A percentile compares a stretch with the other conserved stretches of the same genome.
Evolutionary conservation across 2,113 vertebrate genomes (phyloP).

Genomic region (Pteruthius melanotis): DNA sequence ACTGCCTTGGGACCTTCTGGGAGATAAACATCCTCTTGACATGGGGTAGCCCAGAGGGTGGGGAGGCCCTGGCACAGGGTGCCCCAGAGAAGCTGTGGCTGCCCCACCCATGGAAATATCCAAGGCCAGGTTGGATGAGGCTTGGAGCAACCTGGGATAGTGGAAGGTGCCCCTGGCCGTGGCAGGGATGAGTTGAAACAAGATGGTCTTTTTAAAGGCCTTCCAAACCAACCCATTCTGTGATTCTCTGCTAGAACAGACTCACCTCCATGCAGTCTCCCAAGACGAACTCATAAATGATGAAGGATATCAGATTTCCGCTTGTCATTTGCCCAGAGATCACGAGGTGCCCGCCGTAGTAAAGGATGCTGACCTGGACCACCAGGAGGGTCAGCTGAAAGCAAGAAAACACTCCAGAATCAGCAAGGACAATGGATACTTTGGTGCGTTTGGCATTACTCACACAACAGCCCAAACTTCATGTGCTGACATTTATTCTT

Average conservation of each 20-base stretch:
- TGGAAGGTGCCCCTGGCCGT: neutral
- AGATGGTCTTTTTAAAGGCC: neutral
- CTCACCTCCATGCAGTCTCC: slow-evolving; percentile 92
- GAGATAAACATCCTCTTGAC: neutral
- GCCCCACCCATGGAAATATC: neutral
- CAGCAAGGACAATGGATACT: neutral
- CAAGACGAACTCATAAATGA: slow-evolving; percentile 91
- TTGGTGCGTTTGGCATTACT: neutral
- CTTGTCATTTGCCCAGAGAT: slow-evolving; percentile 88
- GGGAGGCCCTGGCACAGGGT: neutral
- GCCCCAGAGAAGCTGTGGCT: neutral
- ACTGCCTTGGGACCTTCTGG: neutral
- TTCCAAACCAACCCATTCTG: neutral
- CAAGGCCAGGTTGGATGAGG: neutral
- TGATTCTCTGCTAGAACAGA: neutral
- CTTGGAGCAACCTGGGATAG: neutral
- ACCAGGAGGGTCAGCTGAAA: slow-evolving; percentile 86
- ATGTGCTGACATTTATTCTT: neutral
- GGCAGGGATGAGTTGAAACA: neutral
- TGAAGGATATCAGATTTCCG: slow-evolving; percentile 86
- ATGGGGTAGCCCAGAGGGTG: neutral
- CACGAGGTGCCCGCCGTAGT: slow-evolving; percentile 92
- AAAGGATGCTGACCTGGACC: slow-evolving; percentile 89
- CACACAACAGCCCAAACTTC: neutral
- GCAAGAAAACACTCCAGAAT: neutral